These are phyloP conservation scores for Apantesis nais DNA, from an alignment of 2,888 invertebrate species.

Conservation along the genomic window DNA sequence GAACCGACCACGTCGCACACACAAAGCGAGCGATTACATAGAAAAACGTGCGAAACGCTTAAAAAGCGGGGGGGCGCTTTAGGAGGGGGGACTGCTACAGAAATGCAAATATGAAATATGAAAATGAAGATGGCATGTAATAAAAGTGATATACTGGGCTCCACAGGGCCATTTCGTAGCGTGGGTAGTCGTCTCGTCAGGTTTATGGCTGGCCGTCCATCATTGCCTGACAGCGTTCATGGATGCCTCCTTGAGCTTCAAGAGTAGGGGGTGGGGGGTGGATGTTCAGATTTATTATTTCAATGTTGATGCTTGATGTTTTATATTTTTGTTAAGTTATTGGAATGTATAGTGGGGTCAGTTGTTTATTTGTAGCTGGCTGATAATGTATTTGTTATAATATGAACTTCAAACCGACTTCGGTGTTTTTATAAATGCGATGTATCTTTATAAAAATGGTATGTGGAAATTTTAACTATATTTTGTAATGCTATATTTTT, in stretches of 20 bases:
- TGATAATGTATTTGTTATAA: background rate
- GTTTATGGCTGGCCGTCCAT: constrained; percentile 90
- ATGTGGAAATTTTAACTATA: too few species aligned
- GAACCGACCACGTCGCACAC: constrained; percentile 66
- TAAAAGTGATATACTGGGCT: constrained; percentile 92
- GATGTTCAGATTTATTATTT: constrained; percentile 76
- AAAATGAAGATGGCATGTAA: constrained; percentile 90
- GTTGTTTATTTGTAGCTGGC: constrained; percentile 15
- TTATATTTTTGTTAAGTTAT: constrained; percentile 55
- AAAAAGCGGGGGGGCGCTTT: constrained; percentile 60
- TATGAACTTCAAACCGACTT: too few species aligned
- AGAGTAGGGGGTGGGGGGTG: constrained; percentile 51
- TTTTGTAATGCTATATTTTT: too few species aligned
- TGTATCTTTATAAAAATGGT: too few species aligned
- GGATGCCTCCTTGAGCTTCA: constrained; percentile 75
- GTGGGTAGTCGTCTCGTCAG: constrained; percentile 90
- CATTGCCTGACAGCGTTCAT: constrained; percentile 89
- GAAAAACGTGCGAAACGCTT: constrained; percentile 81
- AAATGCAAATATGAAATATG: constrained; percentile 87
- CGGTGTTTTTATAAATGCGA: too few species aligned
- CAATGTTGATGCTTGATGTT: constrained; percentile 75
- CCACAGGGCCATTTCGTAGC: constrained; percentile 91
- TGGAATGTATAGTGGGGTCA: constrained; percentile 22
- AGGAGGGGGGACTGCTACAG: constrained; percentile 60
- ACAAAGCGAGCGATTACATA: constrained; percentile 78